phyloP scores from a whole-genome alignment of 2,113 vertebrate genomes.

The Hyaena hyaena region DNA sequence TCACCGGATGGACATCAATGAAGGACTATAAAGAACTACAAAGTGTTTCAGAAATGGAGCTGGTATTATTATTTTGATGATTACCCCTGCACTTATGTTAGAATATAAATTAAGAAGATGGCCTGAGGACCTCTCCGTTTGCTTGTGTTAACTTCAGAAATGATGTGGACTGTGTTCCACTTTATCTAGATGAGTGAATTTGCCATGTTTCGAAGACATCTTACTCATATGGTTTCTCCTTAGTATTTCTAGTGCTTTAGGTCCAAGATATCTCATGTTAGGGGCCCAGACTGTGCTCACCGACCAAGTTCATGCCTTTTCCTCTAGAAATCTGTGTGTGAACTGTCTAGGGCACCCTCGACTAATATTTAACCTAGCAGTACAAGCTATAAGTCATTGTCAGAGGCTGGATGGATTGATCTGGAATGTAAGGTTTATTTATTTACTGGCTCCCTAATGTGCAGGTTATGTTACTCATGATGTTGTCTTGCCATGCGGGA shows the following conservation, averaged over 20 bases:
- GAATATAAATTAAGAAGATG: background rate
- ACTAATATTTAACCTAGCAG: conserved; percentile 65
- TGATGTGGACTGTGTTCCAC: rapidly evolving
- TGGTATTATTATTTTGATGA: background rate
- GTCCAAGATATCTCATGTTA: background rate
- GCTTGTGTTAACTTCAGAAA: background rate
- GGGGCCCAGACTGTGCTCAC: background rate
- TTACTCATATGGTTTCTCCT: background rate
- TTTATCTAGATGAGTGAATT: background rate
- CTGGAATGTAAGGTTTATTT: conserved; percentile 73
- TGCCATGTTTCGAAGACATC: background rate
- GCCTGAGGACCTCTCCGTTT: background rate
- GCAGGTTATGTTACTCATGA: background rate
- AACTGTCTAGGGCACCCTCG: background rate
- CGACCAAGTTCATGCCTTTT: background rate
- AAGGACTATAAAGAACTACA: background rate
- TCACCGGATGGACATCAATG: background rate
- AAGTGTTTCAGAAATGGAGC: background rate
- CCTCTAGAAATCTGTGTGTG: background rate
- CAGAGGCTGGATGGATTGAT: conserved; percentile 32
- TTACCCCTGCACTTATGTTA: background rate
- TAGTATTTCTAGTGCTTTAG: background rate
- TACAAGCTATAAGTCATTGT: background rate
- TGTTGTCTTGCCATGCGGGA: background rate
- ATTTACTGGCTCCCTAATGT: conserved; percentile 53